phyloP scores from a whole-genome alignment of 2,797 vertebrate species.

The Glossophaga mutica region DNA sequence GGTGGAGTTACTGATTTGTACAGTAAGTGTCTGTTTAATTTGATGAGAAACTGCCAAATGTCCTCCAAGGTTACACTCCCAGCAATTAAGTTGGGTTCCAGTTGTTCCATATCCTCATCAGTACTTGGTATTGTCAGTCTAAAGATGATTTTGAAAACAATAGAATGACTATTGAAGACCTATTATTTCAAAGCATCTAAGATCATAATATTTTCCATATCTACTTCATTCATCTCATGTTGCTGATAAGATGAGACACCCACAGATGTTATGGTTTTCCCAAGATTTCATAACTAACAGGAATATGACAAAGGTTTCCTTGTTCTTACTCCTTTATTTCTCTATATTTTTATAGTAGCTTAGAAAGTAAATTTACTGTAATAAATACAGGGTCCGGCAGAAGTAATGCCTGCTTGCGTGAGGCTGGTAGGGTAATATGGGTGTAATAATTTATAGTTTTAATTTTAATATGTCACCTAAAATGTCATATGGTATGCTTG shows the following conservation, averaged over 20 bases:
- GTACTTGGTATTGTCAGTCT: not conserved
- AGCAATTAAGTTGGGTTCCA: not conserved
- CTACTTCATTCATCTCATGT: not conserved
- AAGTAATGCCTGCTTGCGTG: too few relatives aligned
- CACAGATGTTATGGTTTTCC: not conserved
- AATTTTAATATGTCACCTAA: too few relatives aligned
- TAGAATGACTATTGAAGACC: not conserved
- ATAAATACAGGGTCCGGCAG: not conserved
- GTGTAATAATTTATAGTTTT: too few relatives aligned
- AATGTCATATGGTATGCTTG: too few relatives aligned
- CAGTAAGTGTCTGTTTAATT: not conserved
- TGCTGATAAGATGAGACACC: not conserved
- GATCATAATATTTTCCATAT: not conserved
- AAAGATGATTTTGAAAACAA: slow-evolving; percentile 8
- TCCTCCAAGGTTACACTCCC: not conserved
- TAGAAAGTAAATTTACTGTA: not conserved
- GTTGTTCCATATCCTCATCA: not conserved
- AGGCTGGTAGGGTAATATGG: too few relatives aligned
- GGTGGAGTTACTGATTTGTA: not conserved
- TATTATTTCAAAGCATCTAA: not conserved
- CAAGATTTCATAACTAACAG: not conserved
- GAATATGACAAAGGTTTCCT: not conserved
- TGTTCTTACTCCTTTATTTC: not conserved
- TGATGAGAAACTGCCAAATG: not conserved
- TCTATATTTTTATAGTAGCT: not conserved